These are phyloP conservation scores for Gastrophysa polygoni DNA, from an alignment of 2,888 invertebrate genomes.

Conservation along the genomic window DNA sequence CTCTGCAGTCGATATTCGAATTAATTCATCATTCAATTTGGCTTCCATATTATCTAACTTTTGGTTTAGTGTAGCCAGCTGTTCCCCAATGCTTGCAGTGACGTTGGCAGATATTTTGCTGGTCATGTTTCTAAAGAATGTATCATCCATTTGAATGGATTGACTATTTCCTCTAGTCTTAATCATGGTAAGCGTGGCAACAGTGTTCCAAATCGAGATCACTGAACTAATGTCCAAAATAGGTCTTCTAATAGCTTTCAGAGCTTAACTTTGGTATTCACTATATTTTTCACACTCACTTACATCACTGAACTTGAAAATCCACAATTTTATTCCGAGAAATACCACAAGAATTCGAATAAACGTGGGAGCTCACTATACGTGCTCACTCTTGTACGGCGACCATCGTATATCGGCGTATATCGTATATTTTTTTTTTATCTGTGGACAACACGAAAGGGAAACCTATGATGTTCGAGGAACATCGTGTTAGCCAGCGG, in stretches of 20 bases:
- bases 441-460: too few relatives aligned
- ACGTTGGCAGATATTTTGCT: slow-evolving; percentile 1
- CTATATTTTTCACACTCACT: background rate
- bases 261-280: background rate
- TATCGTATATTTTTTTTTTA: too few relatives aligned
- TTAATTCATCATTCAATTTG: background rate
- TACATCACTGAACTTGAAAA: background rate
- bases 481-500: too few relatives aligned
- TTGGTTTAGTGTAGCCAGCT: background rate
- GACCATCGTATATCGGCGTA: too few relatives aligned
- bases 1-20: background rate
- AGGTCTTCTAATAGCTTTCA: background rate
- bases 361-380: background rate
- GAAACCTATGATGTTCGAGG: too few relatives aligned
- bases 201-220: slow-evolving; percentile 2
- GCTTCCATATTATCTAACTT: slow-evolving; percentile 7
- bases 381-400: too few relatives aligned
- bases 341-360: background rate
- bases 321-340: background rate
- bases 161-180: too few relatives aligned
- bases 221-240: background rate
- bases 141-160: background rate
- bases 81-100: slow-evolving; percentile 4
- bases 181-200: background rate
- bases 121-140: background rate